A percentile compares a stretch with the other conserved stretches of the same genome.
Evolutionary conservation across 2,113 vertebrate species (phyloP).

Genomic region (Tangachromis dhanisi): DNA sequence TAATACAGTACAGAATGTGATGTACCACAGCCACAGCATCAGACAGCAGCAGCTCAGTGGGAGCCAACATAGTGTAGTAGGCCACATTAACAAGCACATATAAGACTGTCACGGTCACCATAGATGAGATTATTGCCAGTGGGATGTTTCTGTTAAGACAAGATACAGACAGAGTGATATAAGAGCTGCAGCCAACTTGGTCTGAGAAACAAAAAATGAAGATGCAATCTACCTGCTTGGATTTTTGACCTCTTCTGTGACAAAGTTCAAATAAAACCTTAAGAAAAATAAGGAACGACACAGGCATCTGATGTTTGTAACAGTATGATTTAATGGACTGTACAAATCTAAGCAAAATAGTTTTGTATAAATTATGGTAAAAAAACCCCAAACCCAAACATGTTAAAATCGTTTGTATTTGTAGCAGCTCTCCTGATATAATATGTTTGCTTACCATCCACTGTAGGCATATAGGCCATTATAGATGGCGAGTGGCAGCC

Average conservation of each 20-base stretch:
- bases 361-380: neutral
- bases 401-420: neutral
- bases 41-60: constrained; percentile 82
- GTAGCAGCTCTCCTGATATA: neutral
- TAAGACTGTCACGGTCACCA: constrained; percentile 83
- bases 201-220: neutral
- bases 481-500: constrained; percentile 83
- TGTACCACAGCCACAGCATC: constrained; percentile 88
- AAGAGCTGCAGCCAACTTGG: neutral
- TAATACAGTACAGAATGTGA: neutral
- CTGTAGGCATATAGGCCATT: constrained; percentile 84
- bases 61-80: constrained; percentile 89
- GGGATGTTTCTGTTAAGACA: constrained; percentile 82
- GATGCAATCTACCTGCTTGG: constrained; percentile 74
- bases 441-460: constrained; percentile 77
- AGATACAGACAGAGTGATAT: neutral
- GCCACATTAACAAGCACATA: constrained; percentile 91
- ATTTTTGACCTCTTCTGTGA: constrained; percentile 82
- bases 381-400: accelerated
- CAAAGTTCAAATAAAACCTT: constrained; percentile 83
- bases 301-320: neutral
- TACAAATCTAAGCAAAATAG: neutral
- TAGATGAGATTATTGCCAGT: constrained; percentile 86
- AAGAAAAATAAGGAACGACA: neutral
- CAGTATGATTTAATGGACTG: neutral